Evolutionary conservation across 2,113 vertebrate species (phyloP), one percentile per base, ranked within the genome.

Genomic region (Nannospalax galili): DNA sequence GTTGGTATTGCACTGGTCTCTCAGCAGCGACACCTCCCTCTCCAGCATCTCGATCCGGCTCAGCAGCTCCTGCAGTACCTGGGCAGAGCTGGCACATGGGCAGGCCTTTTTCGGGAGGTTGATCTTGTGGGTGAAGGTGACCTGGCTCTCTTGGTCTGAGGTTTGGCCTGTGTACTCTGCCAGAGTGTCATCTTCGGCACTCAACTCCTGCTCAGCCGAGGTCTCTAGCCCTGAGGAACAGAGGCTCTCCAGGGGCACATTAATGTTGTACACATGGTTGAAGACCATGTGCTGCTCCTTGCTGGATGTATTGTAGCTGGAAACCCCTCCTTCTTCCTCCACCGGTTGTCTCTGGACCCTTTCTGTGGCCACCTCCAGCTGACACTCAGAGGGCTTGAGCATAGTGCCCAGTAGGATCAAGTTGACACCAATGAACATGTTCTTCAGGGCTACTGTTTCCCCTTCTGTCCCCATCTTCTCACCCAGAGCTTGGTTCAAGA

Each of bases 81-180:
- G 98, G 88, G 98, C 95, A 0, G 98, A 98, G 72, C 98, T 92
- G 15, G 99, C 98, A 85, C 99, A 99, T 2, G 98, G 99, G 90
- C 99, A 99, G 70, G 99, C 98, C 97, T 99, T 99, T 98, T 99
- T 99, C 73, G 99, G 99, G 97, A 99, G 99, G 98, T 99, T 99
- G 98, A 99, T 99, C 95, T 98, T 99, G 97, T 99, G 99, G 73
- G 99, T 99, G 97, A 99, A 99, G 93, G 99, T 99, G 94, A 99
- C 99, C 98, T 99, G 99, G 98, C 99, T 99, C 88, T 99, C 99
- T 37, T 98, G 98, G 98, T 99, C 99, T 7, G 99, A 97, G 15
- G 99, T 99, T 97, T 99, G 99, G 96, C 99, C 99, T 0, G 98
- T 98, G 94, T 99, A 99, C 92, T 99, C 99, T 0, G 98, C 97